These are phyloP conservation scores for Sinhomidia bicolor DNA, from an alignment of 2,888 invertebrate species.

Conservation along the genomic window DNA sequence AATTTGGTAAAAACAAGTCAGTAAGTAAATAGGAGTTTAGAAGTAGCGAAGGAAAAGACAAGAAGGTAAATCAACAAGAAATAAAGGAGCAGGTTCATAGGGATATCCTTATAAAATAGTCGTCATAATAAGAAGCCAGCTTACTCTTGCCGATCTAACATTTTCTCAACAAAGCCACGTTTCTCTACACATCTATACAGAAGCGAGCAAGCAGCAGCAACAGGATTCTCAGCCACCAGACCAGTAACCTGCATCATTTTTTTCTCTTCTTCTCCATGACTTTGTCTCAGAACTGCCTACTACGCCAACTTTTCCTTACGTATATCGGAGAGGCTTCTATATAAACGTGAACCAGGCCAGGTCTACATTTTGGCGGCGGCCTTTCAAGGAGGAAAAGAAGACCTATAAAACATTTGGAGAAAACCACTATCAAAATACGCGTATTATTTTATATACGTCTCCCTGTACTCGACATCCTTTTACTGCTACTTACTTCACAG, in stretches of 20 bases:
- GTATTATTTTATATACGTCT: no score
- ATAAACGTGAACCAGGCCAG: neutral
- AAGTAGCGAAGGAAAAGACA: neutral
- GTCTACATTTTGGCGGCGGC: constrained; percentile 11
- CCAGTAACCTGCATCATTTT: constrained; percentile 60
- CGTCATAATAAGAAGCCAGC: neutral
- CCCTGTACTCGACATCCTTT: no score
- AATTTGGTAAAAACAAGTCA: constrained; percentile 22
- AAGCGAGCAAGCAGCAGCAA: constrained; percentile 59
- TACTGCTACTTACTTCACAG: constrained; percentile 61
- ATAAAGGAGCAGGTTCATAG: constrained; percentile 5
- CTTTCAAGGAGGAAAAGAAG: constrained; percentile 38
- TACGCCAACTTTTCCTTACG: neutral
- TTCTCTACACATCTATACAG: constrained; percentile 23
- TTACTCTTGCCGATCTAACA: neutral
- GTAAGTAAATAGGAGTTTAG: neutral
- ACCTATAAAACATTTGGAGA: constrained; percentile 66
- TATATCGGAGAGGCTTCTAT: neutral
- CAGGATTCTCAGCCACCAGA: constrained; percentile 62
- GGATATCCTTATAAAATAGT: neutral
- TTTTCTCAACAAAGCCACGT: constrained; percentile 23
- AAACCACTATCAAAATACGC: constrained; percentile 42
- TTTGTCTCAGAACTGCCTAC: constrained; percentile 30
- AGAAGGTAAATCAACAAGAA: constrained; percentile 43
- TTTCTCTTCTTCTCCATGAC: constrained; percentile 10